Conservation (phyloP, 2,113 vertebrate species). For the Pampusana beccarii region DNA sequence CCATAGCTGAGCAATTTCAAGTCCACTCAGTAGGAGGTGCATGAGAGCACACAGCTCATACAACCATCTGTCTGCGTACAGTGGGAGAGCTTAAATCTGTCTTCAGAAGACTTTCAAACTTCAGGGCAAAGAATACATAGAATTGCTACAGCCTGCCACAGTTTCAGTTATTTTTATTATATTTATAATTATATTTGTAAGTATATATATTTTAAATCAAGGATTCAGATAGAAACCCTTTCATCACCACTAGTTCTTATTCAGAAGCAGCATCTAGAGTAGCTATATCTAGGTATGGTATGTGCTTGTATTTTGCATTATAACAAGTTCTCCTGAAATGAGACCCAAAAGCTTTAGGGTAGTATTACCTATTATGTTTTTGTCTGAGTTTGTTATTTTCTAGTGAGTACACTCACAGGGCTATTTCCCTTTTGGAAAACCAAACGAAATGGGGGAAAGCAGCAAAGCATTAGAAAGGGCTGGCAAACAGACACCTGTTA, state of each 20-base stretch:
- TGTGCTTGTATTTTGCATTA: neutral
- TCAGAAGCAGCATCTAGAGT: neutral
- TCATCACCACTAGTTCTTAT: neutral
- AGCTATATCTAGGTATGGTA: neutral
- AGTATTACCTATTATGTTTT: neutral
- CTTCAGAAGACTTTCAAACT: neutral
- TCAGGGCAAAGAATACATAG: neutral
- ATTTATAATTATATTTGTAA: too few relatives aligned
- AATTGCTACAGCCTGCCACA: neutral
- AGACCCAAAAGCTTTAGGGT: neutral
- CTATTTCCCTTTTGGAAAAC: neutral
- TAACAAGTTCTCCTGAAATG: neutral
- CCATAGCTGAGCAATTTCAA: neutral
- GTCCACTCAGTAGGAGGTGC: neutral
- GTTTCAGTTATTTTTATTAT: neutral
- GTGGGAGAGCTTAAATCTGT: neutral
- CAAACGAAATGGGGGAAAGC: neutral
- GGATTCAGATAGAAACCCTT: neutral
- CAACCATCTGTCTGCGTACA: rapidly evolving
- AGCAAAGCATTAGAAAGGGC: neutral
- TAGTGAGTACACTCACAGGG: neutral
- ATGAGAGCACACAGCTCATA: rapidly evolving
- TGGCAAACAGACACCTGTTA: neutral
- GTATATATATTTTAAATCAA: neutral
- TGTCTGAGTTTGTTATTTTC: neutral